Evolutionary conservation across 2,888 invertebrate genomes (phyloP), one percentile per base, ranked within the genome.

Genomic region (Sinhomidia bicolor): DNA sequence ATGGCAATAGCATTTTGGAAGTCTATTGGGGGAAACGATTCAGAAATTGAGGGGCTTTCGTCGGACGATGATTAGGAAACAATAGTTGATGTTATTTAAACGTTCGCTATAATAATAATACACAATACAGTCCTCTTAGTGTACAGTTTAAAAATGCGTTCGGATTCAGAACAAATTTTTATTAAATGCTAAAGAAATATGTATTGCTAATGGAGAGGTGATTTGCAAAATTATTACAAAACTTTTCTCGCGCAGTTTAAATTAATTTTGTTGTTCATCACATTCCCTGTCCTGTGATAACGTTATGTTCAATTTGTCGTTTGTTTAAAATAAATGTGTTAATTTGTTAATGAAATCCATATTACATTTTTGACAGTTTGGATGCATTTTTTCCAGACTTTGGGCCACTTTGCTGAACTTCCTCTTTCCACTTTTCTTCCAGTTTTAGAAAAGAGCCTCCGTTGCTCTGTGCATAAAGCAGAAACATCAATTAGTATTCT

Each of bases 401-500:
- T 14, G 62, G 17, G 17, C 89, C 89, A 20, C 68, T 79, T 80
- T 86, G 88, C 84, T 90, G 90, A 23, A 90, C 80, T 79, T 91
- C 90, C 85, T 97, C 97, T 91, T 95, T 95, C 96, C 97, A 97
- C 93, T 97, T 97, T 7, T 96, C 95, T 93, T 97, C 97, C 90
- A 97, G 93, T 78, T 95, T 95, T 0, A 96, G 95, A 94, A 96
- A 97, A 44, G 95, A 95, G n/a, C 97, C 97, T 85, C 97, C 97
- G 10, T 89, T 80, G 47, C 89, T 91, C 91, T 92, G 74, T 12
- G 17, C 29, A 76, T 41, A 20, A 10, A 20, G 23, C 41, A 32
- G 60, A 51, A 71, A n/a, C n/a, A 60, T 74, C 36, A 14, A 12
- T n/a, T n/a, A n/a, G n/a, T n/a, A n/a, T n/a, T n/a, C n/a, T n/a